Percentiles rank a stretch among this genome's conserved stretches.
Conservation (phyloP, 35 echinoderm and acorn worm genomes). For the Heliocidaris tuberculata region DNA sequence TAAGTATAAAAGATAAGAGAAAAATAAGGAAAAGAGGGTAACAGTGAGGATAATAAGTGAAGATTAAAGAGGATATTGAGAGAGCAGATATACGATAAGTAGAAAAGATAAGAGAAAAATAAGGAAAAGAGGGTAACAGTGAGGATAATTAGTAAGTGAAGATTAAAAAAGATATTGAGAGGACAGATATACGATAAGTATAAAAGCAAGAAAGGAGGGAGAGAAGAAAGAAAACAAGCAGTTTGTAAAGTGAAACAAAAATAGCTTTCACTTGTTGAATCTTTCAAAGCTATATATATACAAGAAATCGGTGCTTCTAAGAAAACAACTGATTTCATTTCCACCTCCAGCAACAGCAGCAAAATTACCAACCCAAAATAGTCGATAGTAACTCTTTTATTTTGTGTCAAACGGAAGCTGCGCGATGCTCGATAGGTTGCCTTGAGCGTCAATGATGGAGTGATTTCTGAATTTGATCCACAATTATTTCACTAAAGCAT, state of each 20-base stretch:
- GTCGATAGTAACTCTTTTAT: constrained; percentile 18
- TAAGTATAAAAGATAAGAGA: too few relatives aligned
- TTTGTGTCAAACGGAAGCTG: not conserved
- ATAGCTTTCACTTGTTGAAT: constrained; percentile 4
- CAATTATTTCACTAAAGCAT: constrained; percentile 13
- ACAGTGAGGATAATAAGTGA: too few relatives aligned
- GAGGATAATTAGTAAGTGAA: too few relatives aligned
- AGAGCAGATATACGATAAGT: too few relatives aligned
- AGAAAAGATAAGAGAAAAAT: too few relatives aligned
- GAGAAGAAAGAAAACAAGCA: not conserved
- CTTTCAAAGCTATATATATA: not conserved
- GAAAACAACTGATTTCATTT: not conserved
- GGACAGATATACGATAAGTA: too few relatives aligned
- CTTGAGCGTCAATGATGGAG: not conserved
- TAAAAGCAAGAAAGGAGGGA: too few relatives aligned
- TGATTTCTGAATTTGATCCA: constrained; percentile 12
- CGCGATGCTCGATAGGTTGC: not conserved
- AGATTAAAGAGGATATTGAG: too few relatives aligned
- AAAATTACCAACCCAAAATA: not conserved
- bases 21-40: too few relatives aligned
- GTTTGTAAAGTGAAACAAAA: not conserved
- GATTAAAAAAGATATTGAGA: too few relatives aligned
- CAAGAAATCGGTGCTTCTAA: not conserved
- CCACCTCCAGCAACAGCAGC: not conserved
- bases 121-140: too few relatives aligned